phyloP scores from a whole-genome alignment of 2,113 vertebrate genomes.

The Hemichromis elongatus region DNA sequence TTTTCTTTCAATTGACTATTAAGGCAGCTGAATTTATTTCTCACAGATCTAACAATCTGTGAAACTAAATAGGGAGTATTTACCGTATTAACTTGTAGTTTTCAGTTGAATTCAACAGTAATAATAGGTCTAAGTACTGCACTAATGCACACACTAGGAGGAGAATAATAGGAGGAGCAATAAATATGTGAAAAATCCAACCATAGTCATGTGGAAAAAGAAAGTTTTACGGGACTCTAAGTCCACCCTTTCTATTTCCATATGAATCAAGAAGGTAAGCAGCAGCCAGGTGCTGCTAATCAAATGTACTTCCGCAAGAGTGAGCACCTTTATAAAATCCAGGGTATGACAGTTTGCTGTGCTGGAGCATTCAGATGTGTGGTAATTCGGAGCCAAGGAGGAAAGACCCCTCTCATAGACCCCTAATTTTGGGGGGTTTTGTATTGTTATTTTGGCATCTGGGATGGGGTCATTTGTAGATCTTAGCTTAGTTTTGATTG shows the following conservation, averaged over 20 bases:
- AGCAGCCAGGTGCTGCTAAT: accelerated
- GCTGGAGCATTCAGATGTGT: accelerated
- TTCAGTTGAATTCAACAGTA: background rate
- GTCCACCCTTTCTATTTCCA: background rate
- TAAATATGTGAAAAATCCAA: background rate
- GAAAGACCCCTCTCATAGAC: background rate
- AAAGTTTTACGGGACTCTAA: background rate
- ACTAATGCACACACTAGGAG: background rate
- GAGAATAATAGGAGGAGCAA: no score
- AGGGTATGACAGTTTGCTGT: accelerated
- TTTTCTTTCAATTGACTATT: background rate
- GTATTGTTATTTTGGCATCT: background rate
- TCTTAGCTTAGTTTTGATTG: accelerated
- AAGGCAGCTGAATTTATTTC: background rate
- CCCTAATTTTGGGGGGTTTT: background rate
- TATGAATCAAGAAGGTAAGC: background rate
- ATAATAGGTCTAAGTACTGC: background rate
- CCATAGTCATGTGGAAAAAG: background rate
- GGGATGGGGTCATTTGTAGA: background rate
- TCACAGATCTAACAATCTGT: background rate
- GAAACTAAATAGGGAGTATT: background rate
- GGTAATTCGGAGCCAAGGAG: background rate
- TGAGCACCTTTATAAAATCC: background rate
- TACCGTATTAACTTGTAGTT: background rate
- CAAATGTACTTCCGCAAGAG: background rate